Conservation (phyloP, 2,888 invertebrate genomes). For the Choreutis nemorana region DNA sequence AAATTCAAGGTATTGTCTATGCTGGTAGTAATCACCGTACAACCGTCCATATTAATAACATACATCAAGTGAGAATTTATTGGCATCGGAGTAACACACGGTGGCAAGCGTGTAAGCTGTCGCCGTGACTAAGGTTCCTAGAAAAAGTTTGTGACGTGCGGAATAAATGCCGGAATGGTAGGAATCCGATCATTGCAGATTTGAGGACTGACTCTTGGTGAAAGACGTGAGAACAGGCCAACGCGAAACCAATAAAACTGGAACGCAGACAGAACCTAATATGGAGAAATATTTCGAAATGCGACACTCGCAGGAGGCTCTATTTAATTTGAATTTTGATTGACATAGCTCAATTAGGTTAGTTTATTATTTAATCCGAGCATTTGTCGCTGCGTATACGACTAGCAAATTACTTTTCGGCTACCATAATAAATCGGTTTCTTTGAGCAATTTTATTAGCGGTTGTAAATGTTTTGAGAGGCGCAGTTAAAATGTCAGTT, state of each 20-base stretch:
- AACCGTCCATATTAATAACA: slow-evolving; percentile 48
- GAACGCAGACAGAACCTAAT: slow-evolving; percentile 27
- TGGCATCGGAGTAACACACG: too few relatives aligned
- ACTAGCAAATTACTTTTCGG: slow-evolving; percentile 35
- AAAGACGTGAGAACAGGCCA: slow-evolving; percentile 43
- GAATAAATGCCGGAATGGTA: slow-evolving; percentile 51
- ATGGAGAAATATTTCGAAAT: slow-evolving; percentile 25
- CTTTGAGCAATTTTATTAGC: slow-evolving; percentile 55
- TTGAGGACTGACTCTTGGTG: slow-evolving; percentile 39
- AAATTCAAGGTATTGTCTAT: too few relatives aligned
- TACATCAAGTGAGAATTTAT: neutral
- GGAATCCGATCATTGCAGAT: slow-evolving; percentile 59
- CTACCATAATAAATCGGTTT: slow-evolving; percentile 40
- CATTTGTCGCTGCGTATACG: slow-evolving; percentile 16
- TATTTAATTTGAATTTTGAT: slow-evolving; percentile 36
- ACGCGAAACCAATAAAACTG: slow-evolving; percentile 31
- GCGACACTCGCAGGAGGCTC: slow-evolving; percentile 14
- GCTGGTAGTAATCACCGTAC: slow-evolving; percentile 40
- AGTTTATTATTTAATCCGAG: slow-evolving; percentile 21
- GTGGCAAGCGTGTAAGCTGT: slow-evolving; percentile 38
- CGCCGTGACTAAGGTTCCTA: slow-evolving; percentile 47
- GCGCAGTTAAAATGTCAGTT: slow-evolving; percentile 58
- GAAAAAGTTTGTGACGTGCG: slow-evolving; percentile 55
- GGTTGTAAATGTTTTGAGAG: slow-evolving; percentile 48
- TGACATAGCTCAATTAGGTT: slow-evolving; percentile 30